Evolutionary conservation across 2,797 vertebrate species (phyloP).

Genomic region (Okamejei kenojei): DNA sequence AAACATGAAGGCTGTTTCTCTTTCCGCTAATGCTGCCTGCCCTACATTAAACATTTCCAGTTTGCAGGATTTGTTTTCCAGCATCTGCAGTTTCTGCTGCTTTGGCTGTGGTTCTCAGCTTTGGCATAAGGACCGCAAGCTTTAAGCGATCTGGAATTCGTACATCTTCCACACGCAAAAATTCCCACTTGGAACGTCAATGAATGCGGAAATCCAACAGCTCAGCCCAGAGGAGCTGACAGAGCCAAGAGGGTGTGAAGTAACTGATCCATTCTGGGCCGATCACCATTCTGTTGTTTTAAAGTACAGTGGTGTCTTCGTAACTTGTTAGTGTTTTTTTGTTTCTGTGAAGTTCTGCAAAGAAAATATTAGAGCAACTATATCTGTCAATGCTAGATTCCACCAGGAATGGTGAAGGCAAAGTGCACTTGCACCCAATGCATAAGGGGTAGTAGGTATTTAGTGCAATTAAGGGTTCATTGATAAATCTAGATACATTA

Average conservation of each 20-base stretch:
- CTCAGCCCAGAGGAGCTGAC: not conserved
- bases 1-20: too few species aligned
- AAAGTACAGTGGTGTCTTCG: not conserved
- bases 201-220: conserved; percentile 10
- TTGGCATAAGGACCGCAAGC: not conserved
- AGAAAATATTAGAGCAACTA: not conserved
- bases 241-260: conserved; percentile 1
- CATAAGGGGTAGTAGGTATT: not conserved
- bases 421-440: not conserved
- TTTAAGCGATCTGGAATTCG: not conserved
- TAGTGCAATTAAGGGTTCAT: not conserved
- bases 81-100: too few species aligned
- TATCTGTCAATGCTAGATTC: not conserved
- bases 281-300: not conserved
- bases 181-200: not conserved
- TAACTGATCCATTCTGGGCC: not conserved
- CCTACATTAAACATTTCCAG: too few species aligned
- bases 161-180: not conserved
- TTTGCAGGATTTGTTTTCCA: too few species aligned
- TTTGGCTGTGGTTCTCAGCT: not conserved
- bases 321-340: not conserved
- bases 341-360: not conserved
- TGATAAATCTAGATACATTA: not conserved
- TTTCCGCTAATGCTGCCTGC: too few species aligned
- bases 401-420: not conserved